Evolutionary conservation across 1,140 invertebrate species (phyloP).

Genomic region (Potamilus streckersoni): DNA sequence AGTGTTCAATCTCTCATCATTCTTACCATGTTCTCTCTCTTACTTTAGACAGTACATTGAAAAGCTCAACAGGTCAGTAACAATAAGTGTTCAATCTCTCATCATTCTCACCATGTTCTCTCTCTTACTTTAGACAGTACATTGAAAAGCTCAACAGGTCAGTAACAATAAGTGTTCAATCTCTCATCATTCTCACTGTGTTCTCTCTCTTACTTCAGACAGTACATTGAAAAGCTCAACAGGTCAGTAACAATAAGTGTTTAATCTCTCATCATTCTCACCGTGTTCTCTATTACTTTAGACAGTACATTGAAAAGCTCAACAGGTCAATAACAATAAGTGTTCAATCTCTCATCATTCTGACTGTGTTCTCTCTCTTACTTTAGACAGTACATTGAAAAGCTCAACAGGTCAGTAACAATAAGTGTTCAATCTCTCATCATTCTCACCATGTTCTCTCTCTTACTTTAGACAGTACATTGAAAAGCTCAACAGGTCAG

Average conservation of each 20-base stretch:
- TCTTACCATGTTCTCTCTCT: constrained; percentile 40
- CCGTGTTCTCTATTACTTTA: constrained; percentile 39
- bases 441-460: constrained; percentile 43
- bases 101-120: constrained; percentile 43
- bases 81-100: constrained; percentile 41
- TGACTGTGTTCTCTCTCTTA: constrained; percentile 40
- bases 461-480: constrained; percentile 36
- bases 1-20: constrained; percentile 42
- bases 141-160: constrained; percentile 19
- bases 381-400: constrained; percentile 32
- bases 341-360: constrained; percentile 43
- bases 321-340: constrained; percentile 2
- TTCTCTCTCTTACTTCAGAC: constrained; percentile 35
- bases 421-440: constrained; percentile 37
- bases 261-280: constrained; percentile 45
- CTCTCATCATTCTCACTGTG: constrained; percentile 45
- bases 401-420: constrained; percentile 5
- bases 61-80: constrained; percentile 7
- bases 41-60: constrained; percentile 37
- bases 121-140: constrained; percentile 35
- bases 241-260: constrained; percentile 3
- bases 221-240: constrained; percentile 31
- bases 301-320: constrained; percentile 30
- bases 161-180: constrained; percentile 31
- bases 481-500: constrained; percentile 11